Evolutionary conservation across 2,113 vertebrate genomes (phyloP).

Genomic region (Sciurus niger): DNA sequence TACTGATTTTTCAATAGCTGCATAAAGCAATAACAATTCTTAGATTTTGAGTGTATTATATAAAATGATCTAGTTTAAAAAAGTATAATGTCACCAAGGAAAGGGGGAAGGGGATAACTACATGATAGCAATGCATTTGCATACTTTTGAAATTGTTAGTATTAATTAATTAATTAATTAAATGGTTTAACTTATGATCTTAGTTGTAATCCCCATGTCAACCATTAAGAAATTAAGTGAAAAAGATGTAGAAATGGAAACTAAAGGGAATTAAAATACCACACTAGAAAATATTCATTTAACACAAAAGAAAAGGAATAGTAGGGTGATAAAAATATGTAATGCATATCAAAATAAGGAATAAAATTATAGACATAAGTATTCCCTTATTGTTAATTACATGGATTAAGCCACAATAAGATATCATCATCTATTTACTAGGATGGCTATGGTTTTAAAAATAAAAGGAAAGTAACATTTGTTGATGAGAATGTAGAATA

Average conservation of each 20-base stretch:
- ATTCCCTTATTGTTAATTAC: neutral
- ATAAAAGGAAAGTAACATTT: neutral
- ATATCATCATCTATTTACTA: neutral
- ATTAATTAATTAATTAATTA: neutral
- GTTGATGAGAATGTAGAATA: neutral
- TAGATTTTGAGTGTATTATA: neutral
- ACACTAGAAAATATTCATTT: neutral
- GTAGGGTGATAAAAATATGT: neutral
- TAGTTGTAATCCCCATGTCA: neutral
- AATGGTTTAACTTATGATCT: neutral
- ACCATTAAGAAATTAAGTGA: neutral
- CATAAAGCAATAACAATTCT: no score
- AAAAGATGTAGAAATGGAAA: neutral
- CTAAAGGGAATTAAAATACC: neutral
- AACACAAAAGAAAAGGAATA: neutral
- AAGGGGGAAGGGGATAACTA: accelerated
- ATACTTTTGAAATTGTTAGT: neutral
- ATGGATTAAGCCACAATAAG: neutral
- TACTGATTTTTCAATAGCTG: no score
- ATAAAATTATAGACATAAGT: neutral
- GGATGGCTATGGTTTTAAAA: neutral
- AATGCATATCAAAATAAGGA: neutral
- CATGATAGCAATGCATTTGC: neutral
- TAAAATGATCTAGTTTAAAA: neutral
- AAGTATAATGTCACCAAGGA: no score